Conservation (phyloP, 2,888 invertebrate species). For the Pyrrhia umbra region DNA sequence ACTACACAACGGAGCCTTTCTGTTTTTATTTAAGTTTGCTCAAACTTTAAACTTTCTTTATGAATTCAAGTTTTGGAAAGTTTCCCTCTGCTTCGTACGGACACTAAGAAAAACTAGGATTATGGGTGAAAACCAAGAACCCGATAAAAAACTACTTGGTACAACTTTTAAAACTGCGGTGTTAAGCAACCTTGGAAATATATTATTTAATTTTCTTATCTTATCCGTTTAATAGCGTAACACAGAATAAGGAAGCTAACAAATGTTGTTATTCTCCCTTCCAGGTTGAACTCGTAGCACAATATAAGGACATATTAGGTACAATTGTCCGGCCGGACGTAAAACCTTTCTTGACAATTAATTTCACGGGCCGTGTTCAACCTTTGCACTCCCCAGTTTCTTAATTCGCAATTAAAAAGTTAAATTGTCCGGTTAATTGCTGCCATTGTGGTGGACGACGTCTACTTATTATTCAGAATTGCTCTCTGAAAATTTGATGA, state of each 20-base stretch:
- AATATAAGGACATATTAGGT: slow-evolving; percentile 36
- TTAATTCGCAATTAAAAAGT: slow-evolving; percentile 88
- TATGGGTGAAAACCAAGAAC: slow-evolving; percentile 60
- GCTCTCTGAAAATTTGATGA: slow-evolving; percentile 79
- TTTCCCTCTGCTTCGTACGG: slow-evolving; percentile 64
- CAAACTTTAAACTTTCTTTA: slow-evolving; percentile 66
- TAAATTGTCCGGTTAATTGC: slow-evolving; percentile 89
- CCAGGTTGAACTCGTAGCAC: slow-evolving; percentile 5
- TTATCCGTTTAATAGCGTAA: slow-evolving; percentile 14
- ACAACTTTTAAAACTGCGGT: slow-evolving; percentile 47
- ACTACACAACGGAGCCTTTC: slow-evolving; percentile 55
- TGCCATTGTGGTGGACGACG: slow-evolving; percentile 84
- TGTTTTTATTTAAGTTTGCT: slow-evolving; percentile 69
- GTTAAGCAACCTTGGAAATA: slow-evolving; percentile 44
- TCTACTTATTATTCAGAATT: slow-evolving; percentile 83
- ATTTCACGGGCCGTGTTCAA: slow-evolving; percentile 78
- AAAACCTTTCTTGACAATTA: slow-evolving; percentile 76
- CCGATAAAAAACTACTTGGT: slow-evolving; percentile 51
- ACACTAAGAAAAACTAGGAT: slow-evolving; percentile 61
- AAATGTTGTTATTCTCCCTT: slow-evolving; percentile 15
- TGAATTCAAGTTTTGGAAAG: slow-evolving; percentile 66
- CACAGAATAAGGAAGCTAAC: slow-evolving; percentile 9
- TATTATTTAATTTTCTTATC: slow-evolving; percentile 27
- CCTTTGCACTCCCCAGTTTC: slow-evolving; percentile 83
- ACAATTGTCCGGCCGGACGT: slow-evolving; percentile 31